Conservation (phyloP, 2,113 vertebrate genomes). For the Rhodinocichla rosea region DNA sequence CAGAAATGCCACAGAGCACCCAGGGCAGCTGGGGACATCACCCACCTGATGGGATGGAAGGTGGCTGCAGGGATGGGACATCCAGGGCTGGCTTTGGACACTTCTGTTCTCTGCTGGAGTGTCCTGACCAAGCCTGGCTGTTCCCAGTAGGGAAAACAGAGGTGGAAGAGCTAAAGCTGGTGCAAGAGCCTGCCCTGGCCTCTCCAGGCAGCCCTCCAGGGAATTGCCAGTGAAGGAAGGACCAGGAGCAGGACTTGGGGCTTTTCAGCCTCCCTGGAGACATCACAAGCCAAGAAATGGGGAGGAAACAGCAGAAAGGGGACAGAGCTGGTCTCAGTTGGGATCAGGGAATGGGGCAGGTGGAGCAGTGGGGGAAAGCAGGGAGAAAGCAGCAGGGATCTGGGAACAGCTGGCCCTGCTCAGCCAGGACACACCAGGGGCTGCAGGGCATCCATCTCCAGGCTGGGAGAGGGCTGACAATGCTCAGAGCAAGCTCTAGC, state of each 20-base stretch:
- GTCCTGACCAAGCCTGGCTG: not conserved
- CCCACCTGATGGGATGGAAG: not conserved
- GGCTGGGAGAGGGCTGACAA: not conserved
- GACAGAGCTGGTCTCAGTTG: not conserved
- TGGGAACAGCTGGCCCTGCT: not conserved
- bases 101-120: not conserved
- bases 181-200: not conserved
- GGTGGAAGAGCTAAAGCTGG: not conserved
- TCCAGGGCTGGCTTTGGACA: not conserved
- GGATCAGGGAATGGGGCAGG: not conserved
- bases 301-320: not conserved
- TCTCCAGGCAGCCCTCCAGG: not conserved
- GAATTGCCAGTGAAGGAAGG: not conserved
- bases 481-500: not conserved
- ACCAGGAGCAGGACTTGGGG: not conserved
- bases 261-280: not conserved
- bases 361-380: not conserved
- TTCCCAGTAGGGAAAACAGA: not conserved
- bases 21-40: not conserved
- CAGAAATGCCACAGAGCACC: not conserved
- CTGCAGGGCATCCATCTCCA: not conserved
- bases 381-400: not conserved
- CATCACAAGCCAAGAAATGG: not conserved
- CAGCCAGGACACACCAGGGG: not conserved
- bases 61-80: not conserved